A percentile compares a stretch with the other conserved stretches of the same genome.
Evolutionary conservation across 2,888 invertebrate genomes (phyloP).

Genomic region (Chalcosyrphus nemorum): DNA sequence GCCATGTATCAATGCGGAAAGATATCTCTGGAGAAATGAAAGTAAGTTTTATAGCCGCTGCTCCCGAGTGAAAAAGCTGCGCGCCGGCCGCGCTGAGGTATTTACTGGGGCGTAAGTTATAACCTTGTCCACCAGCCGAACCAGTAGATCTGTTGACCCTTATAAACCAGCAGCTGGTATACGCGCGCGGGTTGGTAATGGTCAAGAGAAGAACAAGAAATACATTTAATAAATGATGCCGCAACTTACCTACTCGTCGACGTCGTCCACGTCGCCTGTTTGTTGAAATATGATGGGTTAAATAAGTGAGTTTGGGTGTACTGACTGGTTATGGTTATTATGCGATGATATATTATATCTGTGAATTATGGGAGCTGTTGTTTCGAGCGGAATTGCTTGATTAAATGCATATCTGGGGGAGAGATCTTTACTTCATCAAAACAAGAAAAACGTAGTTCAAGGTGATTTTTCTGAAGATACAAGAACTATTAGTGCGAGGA

Average conservation of each 20-base stretch:
- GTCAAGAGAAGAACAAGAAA: conserved; percentile 30
- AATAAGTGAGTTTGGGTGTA: neutral
- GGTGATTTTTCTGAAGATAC: neutral
- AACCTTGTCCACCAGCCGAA: conserved; percentile 50
- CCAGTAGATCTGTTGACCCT: neutral
- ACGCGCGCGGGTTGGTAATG: conserved; percentile 22
- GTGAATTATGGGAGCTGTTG: conserved; percentile 51
- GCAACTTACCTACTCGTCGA: conserved; percentile 60
- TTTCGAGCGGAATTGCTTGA: conserved; percentile 42
- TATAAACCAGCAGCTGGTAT: conserved; percentile 23
- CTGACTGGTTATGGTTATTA: conserved; percentile 54
- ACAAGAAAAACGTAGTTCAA: neutral
- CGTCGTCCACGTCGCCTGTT: conserved; percentile 40
- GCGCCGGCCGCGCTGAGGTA: conserved; percentile 32
- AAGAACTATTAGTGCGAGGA: neutral
- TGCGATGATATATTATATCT: conserved; percentile 50
- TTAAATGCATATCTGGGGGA: conserved; percentile 37
- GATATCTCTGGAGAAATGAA: conserved; percentile 64
- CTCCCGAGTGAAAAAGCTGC: conserved; percentile 59
- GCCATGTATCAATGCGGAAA: conserved; percentile 68
- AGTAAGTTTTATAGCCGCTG: conserved; percentile 68
- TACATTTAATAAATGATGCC: conserved; percentile 66
- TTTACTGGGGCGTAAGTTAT: conserved; percentile 65
- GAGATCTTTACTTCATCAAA: conserved; percentile 2
- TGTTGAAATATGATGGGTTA: conserved; percentile 52